Conservation (phyloP, 2,888 invertebrate species). For the Aphodius sticticus region DNA sequence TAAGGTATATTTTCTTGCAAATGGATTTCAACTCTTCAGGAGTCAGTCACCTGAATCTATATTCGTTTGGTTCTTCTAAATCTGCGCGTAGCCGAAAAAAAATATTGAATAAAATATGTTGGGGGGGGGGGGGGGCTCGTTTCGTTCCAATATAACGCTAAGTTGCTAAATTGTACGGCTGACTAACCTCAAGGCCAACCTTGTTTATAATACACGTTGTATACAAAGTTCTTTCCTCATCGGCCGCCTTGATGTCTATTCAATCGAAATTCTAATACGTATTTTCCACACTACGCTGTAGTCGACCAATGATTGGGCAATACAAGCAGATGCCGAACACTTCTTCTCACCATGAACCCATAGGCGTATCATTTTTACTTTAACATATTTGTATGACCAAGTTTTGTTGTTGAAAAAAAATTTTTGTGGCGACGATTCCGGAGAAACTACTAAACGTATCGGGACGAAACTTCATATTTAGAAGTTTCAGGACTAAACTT, state of each 20-base stretch:
- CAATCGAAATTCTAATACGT: background rate
- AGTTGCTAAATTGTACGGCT: background rate
- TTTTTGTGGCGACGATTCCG: too few species aligned
- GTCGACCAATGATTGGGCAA: background rate
- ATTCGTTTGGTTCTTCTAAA: background rate
- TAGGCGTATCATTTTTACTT: background rate
- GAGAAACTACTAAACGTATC: too few species aligned
- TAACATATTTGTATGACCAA: background rate
- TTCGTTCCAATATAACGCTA: background rate
- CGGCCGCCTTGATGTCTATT: background rate
- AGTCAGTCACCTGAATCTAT: background rate
- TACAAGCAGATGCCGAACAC: background rate
- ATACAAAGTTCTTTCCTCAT: background rate
- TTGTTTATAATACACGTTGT: background rate
- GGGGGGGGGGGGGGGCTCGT: background rate
- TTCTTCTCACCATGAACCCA: background rate
- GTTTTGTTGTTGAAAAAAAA: too few species aligned
- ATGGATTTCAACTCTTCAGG: background rate
- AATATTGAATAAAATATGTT: background rate
- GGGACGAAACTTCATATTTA: too few species aligned
- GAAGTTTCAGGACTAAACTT: too few species aligned
- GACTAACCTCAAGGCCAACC: background rate
- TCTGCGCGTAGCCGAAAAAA: background rate
- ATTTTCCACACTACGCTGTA: background rate
- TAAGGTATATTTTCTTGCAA: conserved; percentile 9